phyloP scores from a whole-genome alignment of 2,888 invertebrate genomes.

The Hypercompe scribonia region DNA sequence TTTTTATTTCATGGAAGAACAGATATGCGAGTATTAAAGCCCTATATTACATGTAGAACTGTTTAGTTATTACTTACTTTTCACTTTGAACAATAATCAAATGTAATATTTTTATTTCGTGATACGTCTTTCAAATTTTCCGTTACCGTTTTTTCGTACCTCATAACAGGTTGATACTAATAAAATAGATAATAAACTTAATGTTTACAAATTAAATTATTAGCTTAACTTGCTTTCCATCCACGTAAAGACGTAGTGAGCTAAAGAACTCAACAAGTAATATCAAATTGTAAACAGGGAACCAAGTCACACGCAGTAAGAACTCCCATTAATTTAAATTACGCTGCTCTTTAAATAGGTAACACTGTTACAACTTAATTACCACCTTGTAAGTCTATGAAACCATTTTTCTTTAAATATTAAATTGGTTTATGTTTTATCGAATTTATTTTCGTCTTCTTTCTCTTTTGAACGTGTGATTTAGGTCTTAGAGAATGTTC shows the following conservation, averaged over 20 bases:
- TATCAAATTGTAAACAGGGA: conserved; percentile 1
- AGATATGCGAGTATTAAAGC: too few relatives aligned
- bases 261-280: background rate
- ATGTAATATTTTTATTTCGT: too few relatives aligned
- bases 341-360: conserved; percentile 19
- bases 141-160: background rate
- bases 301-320: conserved; percentile 16
- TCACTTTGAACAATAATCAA: too few relatives aligned
- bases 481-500: background rate
- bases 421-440: conserved; percentile 21
- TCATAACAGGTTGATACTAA: background rate
- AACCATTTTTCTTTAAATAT: conserved; percentile 28
- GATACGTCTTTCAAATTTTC: background rate
- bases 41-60: too few relatives aligned
- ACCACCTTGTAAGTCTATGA: conserved; percentile 24
- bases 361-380: conserved; percentile 30
- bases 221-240: background rate
- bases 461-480: background rate
- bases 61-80: too few relatives aligned
- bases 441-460: conserved; percentile 18
- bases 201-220: background rate
- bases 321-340: conserved; percentile 31
- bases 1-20: too few relatives aligned
- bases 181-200: background rate
- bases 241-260: too few relatives aligned